phyloP scores from a whole-genome alignment of 2,113 vertebrate species.

The Ornithorhynchus anatinus region DNA sequence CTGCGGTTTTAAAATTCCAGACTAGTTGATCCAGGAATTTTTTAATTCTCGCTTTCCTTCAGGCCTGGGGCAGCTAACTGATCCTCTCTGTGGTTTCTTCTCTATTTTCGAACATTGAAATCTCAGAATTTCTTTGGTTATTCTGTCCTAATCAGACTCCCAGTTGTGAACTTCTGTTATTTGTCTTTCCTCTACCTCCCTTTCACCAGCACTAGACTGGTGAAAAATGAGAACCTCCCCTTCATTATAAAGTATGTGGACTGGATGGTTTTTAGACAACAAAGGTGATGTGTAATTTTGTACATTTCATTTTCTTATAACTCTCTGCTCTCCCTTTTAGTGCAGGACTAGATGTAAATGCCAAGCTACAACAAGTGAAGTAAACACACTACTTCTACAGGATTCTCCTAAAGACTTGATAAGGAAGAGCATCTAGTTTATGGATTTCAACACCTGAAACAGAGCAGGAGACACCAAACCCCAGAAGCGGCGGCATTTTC shows the following conservation, averaged over 20 bases:
- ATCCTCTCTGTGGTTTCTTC: neutral
- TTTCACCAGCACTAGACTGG: too few relatives aligned
- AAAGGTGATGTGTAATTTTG: too few relatives aligned
- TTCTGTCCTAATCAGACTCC: too few relatives aligned
- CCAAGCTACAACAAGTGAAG: neutral
- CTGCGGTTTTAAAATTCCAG: constrained; percentile 41
- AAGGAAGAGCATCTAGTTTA: neutral
- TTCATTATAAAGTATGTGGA: too few relatives aligned
- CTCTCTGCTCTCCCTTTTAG: too few relatives aligned
- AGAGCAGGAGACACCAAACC: neutral
- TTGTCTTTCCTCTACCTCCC: too few relatives aligned
- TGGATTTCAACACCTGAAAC: neutral
- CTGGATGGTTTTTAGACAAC: too few relatives aligned
- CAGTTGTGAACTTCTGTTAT: too few relatives aligned
- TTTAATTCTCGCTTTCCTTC: constrained; percentile 4
- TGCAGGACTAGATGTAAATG: neutral
- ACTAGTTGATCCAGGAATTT: constrained; percentile 16
- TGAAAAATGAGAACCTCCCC: too few relatives aligned
- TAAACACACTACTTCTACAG: too few relatives aligned
- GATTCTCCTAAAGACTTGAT: neutral
- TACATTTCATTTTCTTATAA: too few relatives aligned
- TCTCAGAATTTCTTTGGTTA: too few relatives aligned
- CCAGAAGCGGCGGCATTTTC: neutral
- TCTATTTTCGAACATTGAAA: neutral
- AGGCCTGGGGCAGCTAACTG: neutral